Evolutionary conservation across 2,113 vertebrate genomes (phyloP), one percentile per base, ranked within the genome.

Genomic region (Bambusicola thoracicus): DNA sequence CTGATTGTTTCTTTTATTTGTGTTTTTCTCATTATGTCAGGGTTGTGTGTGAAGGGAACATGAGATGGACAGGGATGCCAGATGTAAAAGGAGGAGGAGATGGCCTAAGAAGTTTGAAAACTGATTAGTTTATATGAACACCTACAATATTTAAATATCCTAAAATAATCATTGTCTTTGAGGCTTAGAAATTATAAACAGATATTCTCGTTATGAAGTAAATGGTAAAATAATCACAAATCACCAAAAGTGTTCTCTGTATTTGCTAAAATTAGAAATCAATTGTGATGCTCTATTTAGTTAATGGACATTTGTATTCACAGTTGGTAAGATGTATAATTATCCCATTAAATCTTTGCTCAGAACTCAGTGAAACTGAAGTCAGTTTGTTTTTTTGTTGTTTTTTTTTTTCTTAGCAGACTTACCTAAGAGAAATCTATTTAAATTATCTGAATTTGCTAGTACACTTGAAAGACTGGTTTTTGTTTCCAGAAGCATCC

Each of bases 191-290:
- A 78, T 79, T 51, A 27, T 48, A 46, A 85, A 16, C 20, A 61
- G 68, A 77, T 65, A 13, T 0, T 89, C 22, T 67, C 14, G 41
- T 87, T 40, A 36, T 75, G 40, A 40, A 44, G 32, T 3, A 6
- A 74, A 40, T 80, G 78, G 29, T 85, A 55, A 56, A 94, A 85
- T 81, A 88, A 85, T 75, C 67, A 48, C 1, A 1, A 94, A 55
- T 70, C 49, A 40, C 15, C 62, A 67, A 0, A 63, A 85, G n/a
- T 56, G 8, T 61, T 90, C 41, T 62, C 21, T 41, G 12, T 90
- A 13, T 74, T 86, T 93, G 59, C 32, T 95, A 87, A 82, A 85
- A 86, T 84, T 80, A 62, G 74, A 72, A 93, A 69, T 38, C 36
- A 7, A 16, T 89, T 88, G 74, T 67, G 74, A 56, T 79, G 44